Conservation (phyloP, 2,113 vertebrate genomes). For the Hippocampus zosterae region DNA sequence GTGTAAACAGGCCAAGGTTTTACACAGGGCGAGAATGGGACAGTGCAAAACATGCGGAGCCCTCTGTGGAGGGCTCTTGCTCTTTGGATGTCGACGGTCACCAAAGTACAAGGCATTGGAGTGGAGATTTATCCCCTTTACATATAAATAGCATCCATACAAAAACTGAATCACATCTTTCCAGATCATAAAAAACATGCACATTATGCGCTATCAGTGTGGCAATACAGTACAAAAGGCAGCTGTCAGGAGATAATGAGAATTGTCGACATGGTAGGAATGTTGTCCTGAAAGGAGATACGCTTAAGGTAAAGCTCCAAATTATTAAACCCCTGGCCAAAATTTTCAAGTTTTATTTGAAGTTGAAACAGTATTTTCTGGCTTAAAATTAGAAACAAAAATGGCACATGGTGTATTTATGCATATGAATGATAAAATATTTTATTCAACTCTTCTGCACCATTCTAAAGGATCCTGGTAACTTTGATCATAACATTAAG, state of each 20-base stretch:
- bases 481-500: not conserved
- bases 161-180: constrained; percentile 42
- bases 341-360: not conserved
- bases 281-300: constrained; percentile 25
- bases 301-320: not conserved
- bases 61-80: constrained; percentile 50
- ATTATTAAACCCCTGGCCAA: not conserved
- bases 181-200: constrained; percentile 31
- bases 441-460: not conserved
- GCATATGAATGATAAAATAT: not conserved
- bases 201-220: constrained; percentile 26
- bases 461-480: not conserved
- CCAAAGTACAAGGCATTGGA: constrained; percentile 59
- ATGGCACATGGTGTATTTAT: not conserved
- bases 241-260: constrained; percentile 27
- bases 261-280: constrained; percentile 39
- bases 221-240: constrained; percentile 35
- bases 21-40: constrained; percentile 45
- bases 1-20: constrained; percentile 40
- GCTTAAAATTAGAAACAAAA: not conserved
- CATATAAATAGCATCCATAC: constrained; percentile 46
- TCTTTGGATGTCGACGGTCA: constrained; percentile 65
- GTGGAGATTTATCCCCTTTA: constrained; percentile 38
- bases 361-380: not conserved
- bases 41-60: constrained; percentile 58